Conservation (phyloP, 2,888 invertebrate genomes). For the Listrodromus nycthemerus region DNA sequence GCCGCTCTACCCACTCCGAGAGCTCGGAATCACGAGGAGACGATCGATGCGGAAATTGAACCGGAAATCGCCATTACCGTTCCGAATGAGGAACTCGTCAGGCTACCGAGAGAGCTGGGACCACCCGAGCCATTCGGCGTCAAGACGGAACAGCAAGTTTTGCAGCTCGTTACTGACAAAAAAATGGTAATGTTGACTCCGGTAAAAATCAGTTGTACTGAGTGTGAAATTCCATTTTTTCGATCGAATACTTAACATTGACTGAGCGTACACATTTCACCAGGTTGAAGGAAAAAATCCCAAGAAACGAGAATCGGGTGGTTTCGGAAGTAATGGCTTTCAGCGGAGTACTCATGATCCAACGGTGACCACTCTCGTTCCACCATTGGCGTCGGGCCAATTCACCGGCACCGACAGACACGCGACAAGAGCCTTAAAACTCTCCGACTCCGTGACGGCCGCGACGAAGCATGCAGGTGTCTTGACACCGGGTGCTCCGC, state of each 20-base stretch:
- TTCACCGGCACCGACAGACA: slow-evolving; percentile 53
- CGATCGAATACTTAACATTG: background rate
- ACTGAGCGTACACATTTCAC: background rate
- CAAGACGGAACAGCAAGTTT: slow-evolving; percentile 18
- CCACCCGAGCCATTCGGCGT: slow-evolving; percentile 63
- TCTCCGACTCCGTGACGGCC: background rate
- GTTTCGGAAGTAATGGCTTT: slow-evolving; percentile 64
- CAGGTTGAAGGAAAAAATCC: slow-evolving; percentile 66
- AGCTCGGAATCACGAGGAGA: slow-evolving; percentile 67
- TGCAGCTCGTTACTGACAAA: slow-evolving; percentile 33
- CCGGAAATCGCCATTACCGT: slow-evolving; percentile 4
- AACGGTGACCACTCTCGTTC: slow-evolving; percentile 37
- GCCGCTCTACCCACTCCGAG: slow-evolving; percentile 73
- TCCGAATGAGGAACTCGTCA: slow-evolving; percentile 61
- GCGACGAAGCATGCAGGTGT: slow-evolving; percentile 55
- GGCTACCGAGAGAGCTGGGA: slow-evolving; percentile 69
- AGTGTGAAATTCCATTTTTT: background rate
- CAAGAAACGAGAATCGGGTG: slow-evolving; percentile 76
- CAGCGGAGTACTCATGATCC: slow-evolving; percentile 42
- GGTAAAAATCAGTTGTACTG: background rate
- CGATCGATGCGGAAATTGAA: slow-evolving; percentile 48
- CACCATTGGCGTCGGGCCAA: slow-evolving; percentile 43
- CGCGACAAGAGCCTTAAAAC: slow-evolving; percentile 50
- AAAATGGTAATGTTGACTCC: slow-evolving; percentile 24
- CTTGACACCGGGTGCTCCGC: slow-evolving; percentile 46